Evolutionary conservation across 2,888 invertebrate species (phyloP).

Genomic region (Stramonita haemastoma): DNA sequence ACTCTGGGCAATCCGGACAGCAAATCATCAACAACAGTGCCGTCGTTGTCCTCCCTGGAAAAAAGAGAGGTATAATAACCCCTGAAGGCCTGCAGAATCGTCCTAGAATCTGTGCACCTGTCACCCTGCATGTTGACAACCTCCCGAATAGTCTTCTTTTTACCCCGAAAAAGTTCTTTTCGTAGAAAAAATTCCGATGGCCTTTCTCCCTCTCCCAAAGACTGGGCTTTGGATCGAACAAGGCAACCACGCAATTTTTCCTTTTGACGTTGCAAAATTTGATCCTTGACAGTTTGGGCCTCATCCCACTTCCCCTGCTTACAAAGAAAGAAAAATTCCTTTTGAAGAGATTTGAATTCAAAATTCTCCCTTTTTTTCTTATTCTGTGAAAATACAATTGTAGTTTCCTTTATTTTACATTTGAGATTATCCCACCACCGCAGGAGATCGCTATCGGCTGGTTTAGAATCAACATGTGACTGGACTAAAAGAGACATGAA

Average conservation of each 20-base stretch:
- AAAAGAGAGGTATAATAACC: neutral
- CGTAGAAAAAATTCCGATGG: conserved; percentile 41
- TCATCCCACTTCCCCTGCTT: neutral
- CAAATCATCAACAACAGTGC: neutral
- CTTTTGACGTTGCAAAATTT: neutral
- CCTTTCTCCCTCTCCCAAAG: conserved; percentile 29
- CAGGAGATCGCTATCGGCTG: neutral
- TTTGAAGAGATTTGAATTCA: neutral
- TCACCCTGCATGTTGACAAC: neutral
- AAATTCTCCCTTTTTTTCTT: neutral
- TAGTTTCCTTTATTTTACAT: neutral
- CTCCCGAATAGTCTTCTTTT: conserved; percentile 21
- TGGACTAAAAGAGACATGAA: neutral
- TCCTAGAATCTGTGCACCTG: neutral
- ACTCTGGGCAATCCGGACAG: neutral
- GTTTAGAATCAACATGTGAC: neutral
- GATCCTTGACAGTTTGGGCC: neutral
- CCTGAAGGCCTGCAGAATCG: neutral
- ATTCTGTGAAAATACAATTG: neutral
- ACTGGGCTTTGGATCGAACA: conserved; percentile 32
- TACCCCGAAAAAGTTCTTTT: conserved; percentile 28
- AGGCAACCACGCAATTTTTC: conserved; percentile 15
- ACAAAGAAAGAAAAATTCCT: neutral
- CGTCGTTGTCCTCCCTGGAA: neutral
- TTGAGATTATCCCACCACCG: neutral